A percentile compares a stretch with the other conserved stretches of the same genome.
phyloP scores from a whole-genome alignment of 2,888 invertebrate genomes.

The Carcina quercana region DNA sequence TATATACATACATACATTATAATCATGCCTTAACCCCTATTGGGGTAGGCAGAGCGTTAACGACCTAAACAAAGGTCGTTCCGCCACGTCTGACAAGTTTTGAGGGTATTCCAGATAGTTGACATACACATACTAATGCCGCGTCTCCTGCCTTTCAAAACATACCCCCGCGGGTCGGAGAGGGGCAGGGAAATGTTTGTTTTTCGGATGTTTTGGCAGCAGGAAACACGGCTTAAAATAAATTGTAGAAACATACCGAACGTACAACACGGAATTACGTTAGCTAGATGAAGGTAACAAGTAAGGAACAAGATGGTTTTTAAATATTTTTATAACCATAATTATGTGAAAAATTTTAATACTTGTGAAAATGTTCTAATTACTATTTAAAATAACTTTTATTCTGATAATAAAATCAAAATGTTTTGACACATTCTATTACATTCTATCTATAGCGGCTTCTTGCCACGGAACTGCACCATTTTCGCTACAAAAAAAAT shows the following conservation, averaged over 20 bases:
- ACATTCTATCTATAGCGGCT: slow-evolving; percentile 5
- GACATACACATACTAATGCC: no score
- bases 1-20: no score
- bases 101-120: no score
- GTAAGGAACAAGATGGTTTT: background rate
- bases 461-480: slow-evolving; percentile 11
- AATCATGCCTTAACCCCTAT: no score
- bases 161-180: no score
- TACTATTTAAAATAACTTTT: slow-evolving; percentile 2
- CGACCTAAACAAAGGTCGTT: no score
- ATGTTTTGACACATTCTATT: slow-evolving; percentile 4
- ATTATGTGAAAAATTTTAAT: slow-evolving; percentile 1
- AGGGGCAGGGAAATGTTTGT: no score
- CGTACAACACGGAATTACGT: background rate
- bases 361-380: slow-evolving; percentile 1
- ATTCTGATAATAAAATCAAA: slow-evolving; percentile 2
- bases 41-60: no score
- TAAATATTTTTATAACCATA: background rate
- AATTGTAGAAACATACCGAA: slow-evolving; percentile 1
- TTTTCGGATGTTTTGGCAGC: no score
- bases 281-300: slow-evolving; percentile 2
- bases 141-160: no score
- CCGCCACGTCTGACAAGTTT: no score
- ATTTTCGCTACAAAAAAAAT: slow-evolving; percentile 10
- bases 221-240: no score